Base-by-base conservation (phyloP, 2,888 invertebrate species). In the Heliconius hortense region DNA sequence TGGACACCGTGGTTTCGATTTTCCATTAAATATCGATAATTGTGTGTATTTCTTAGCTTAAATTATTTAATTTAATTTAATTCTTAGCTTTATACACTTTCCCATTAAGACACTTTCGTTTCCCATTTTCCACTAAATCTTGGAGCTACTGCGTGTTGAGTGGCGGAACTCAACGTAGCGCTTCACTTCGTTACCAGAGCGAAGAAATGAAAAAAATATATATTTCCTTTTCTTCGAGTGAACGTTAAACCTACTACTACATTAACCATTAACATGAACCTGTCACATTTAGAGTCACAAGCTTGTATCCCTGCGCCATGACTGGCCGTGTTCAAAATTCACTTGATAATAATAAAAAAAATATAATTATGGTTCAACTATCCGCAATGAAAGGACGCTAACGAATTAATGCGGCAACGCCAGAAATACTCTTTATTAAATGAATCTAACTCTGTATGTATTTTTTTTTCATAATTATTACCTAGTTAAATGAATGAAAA, bases 381-480 rank as follows among this genome's bases (percentile, higher is more conserved):
- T 75, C 74, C 64, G 64, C 70, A 73, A 77, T 77, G 76, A 77
- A 73, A 76, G 76, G 62, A 76, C 59, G 62, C 76, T 77, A 77
- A 72, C 77, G 76, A 77, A 77, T 77, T 77, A 73, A 76, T 77
- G 76, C 76, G 71, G 77, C 70, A 73, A 69, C 35, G 66, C 56
- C 76, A 73, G 70, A 73, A 66, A 64, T 62, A 72, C 64, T 77
- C 62, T 71, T 60, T 76, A 76, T 73, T 74, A 24, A 77, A 67
- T 67, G 67, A 73, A 76, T 74, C 76, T 63, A 70, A 39, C 35
- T 39, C 24, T 71, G 8, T 26, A 39, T 56, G 28, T 70, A 26
- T 11, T 31, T 43, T 60, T 59, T 59, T 35, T 43, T 35, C 18
- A 56, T 70, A 11, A 31, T 13, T 59, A 24, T 56, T 66, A 43